These are phyloP conservation scores for Trochalopteron elliotii DNA, from an alignment of 2,113 vertebrate species.

Conservation along the genomic window DNA sequence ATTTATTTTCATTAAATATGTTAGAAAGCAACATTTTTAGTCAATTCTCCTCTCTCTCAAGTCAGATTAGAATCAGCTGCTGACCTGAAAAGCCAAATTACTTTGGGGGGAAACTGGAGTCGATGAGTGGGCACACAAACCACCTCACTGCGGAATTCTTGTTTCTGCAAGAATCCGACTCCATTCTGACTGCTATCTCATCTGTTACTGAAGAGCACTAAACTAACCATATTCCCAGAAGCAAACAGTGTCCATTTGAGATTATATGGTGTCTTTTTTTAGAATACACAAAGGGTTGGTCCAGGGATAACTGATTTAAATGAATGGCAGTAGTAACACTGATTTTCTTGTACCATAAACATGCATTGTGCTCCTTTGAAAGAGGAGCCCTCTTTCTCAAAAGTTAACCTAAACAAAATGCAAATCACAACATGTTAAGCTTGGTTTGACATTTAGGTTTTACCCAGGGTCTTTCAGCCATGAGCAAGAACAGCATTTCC, in stretches of 20 bases:
- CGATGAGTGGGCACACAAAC: not conserved
- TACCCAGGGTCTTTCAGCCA: not conserved
- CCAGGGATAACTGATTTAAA: not conserved
- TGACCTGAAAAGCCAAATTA: not conserved
- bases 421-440: not conserved
- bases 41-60: not conserved
- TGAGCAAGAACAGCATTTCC: not conserved
- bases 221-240: not conserved
- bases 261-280: not conserved
- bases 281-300: not conserved
- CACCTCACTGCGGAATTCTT: not conserved
- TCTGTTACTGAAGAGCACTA: not conserved
- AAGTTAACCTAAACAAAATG: not conserved
- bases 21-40: not conserved
- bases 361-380: not conserved
- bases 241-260: not conserved
- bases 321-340: not conserved
- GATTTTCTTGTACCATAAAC: not conserved
- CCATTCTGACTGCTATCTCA: not conserved
- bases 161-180: fast-evolving
- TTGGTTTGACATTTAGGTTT: not conserved
- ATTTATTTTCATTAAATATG: not conserved
- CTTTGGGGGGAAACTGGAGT: not conserved
- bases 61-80: not conserved
- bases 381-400: not conserved